Percentiles rank a stretch among this genome's conserved stretches.
phyloP scores from a whole-genome alignment of 1,140 invertebrate species.

The Drosophila lacteicornis region DNA sequence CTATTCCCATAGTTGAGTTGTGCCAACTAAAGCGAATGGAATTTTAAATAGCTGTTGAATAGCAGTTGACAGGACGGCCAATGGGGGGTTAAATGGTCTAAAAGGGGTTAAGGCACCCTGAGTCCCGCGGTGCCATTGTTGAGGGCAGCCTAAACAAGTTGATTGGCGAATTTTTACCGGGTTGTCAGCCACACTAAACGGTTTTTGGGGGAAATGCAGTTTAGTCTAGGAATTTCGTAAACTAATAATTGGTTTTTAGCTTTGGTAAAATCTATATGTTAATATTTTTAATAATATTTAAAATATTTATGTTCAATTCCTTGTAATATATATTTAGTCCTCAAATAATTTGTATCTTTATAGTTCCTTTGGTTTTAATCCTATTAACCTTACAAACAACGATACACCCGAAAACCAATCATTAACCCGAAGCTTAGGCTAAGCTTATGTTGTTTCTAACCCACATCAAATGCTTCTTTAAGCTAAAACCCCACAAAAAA shows the following conservation, averaged over 20 bases:
- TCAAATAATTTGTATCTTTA: neutral
- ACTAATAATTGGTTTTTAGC: neutral
- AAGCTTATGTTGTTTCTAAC: conserved; percentile 13
- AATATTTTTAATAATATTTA: too few species aligned
- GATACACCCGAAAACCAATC: neutral
- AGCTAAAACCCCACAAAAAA: neutral
- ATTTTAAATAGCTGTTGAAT: conserved; percentile 58
- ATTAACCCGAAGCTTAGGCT: conserved; percentile 2
- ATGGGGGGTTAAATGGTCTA: conserved; percentile 3
- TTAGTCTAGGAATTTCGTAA: neutral
- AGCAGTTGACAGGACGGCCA: conserved; percentile 33
- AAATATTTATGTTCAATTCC: too few species aligned
- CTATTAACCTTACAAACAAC: neutral
- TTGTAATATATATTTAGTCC: neutral
- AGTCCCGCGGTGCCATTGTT: conserved; percentile 15
- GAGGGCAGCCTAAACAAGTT: conserved; percentile 6
- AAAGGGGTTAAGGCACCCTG: conserved; percentile 8
- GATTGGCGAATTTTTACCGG: conserved; percentile 15
- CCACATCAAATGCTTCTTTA: conserved; percentile 14
- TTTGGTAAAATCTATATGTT: too few species aligned
- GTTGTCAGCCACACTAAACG: neutral
- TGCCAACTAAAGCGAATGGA: conserved; percentile 47
- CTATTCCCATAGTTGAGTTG: conserved; percentile 28
- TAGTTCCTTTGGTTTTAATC: neutral
- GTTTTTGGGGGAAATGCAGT: neutral